Percentiles rank a stretch among this genome's conserved stretches.
These are phyloP conservation scores for Eristalis pertinax DNA, from an alignment of 2,888 invertebrate genomes.

Conservation along the genomic window DNA sequence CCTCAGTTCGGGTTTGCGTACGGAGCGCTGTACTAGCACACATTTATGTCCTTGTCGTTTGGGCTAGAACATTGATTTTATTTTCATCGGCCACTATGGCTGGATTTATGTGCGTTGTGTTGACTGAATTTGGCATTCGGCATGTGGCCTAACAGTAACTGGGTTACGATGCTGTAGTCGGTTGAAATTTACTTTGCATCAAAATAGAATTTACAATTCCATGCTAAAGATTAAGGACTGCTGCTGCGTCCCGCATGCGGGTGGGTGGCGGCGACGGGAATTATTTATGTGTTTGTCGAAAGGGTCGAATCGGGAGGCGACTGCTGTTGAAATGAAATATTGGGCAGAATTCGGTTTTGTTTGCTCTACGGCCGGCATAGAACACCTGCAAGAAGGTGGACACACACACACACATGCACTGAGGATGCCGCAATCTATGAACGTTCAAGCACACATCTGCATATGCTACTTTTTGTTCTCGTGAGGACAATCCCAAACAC, in stretches of 20 bases:
- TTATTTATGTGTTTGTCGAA: slow-evolving; percentile 48
- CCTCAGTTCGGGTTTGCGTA: slow-evolving; percentile 4
- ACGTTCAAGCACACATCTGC: slow-evolving; percentile 11
- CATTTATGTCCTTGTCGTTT: slow-evolving; percentile 2
- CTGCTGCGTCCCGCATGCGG: neutral
- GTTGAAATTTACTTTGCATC: slow-evolving; percentile 48
- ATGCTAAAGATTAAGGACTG: slow-evolving; percentile 30
- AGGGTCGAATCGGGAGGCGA: slow-evolving; percentile 2
- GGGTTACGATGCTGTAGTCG: slow-evolving; percentile 35
- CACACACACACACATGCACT: neutral
- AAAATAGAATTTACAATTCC: slow-evolving; percentile 43
- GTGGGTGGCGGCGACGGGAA: neutral
- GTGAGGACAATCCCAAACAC: slow-evolving; percentile 43
- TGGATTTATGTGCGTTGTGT: slow-evolving; percentile 1
- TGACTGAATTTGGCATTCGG: slow-evolving; percentile 9
- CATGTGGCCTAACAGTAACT: slow-evolving; percentile 2
- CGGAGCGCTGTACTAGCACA: neutral
- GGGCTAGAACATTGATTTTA: slow-evolving; percentile 33
- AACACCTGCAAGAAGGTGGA: slow-evolving; percentile 29
- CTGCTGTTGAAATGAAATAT: slow-evolving; percentile 54
- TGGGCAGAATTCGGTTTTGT: slow-evolving; percentile 39
- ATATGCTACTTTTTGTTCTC: slow-evolving; percentile 30
- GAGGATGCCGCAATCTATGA: neutral
- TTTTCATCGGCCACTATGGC: neutral
- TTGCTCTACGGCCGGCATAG: slow-evolving; percentile 16